These are phyloP conservation scores for Plagodis dolabraria DNA, from an alignment of 2,888 invertebrate genomes.

Conservation along the genomic window DNA sequence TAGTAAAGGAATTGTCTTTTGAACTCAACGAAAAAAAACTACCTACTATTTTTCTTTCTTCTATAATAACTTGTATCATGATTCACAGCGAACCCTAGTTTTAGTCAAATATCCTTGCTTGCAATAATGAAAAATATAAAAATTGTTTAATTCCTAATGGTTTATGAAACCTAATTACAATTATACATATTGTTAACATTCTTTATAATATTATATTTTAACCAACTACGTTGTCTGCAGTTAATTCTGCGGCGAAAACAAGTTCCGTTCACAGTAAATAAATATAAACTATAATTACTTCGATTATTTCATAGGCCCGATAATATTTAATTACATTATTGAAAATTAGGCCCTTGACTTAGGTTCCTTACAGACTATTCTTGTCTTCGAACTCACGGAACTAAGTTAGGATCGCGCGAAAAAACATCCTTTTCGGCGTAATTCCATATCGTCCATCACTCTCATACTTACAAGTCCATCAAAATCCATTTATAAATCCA, in stretches of 20 bases:
- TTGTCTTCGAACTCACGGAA: conserved; percentile 40
- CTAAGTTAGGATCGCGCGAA: conserved; percentile 26
- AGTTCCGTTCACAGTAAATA: conserved; percentile 26
- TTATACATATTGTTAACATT: conserved; percentile 77
- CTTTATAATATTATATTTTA: conserved; percentile 66
- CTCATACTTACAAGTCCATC: conserved; percentile 40
- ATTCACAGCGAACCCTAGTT: conserved; percentile 55
- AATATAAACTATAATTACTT: conserved; percentile 56
- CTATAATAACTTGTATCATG: conserved; percentile 50
- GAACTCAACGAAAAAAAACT: conserved; percentile 69
- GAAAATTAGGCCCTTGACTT: conserved; percentile 72
- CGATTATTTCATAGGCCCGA: conserved; percentile 77
- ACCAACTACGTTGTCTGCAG: conserved; percentile 59
- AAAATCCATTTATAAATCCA: conserved; percentile 43
- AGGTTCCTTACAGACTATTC: conserved; percentile 55
- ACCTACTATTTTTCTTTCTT: conserved; percentile 68
- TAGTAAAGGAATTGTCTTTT: conserved; percentile 73
- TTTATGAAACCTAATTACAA: conserved; percentile 80
- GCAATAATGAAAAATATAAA: conserved; percentile 82
- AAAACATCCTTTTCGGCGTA: conserved; percentile 26
- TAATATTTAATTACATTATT: conserved; percentile 65
- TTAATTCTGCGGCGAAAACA: conserved; percentile 32
- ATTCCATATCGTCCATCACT: conserved; percentile 36
- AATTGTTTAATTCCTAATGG: conserved; percentile 78
- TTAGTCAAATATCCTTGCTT: conserved; percentile 77